phyloP scores from a whole-genome alignment of 2,113 vertebrate species.

The Nothobranchius furzeri region DNA sequence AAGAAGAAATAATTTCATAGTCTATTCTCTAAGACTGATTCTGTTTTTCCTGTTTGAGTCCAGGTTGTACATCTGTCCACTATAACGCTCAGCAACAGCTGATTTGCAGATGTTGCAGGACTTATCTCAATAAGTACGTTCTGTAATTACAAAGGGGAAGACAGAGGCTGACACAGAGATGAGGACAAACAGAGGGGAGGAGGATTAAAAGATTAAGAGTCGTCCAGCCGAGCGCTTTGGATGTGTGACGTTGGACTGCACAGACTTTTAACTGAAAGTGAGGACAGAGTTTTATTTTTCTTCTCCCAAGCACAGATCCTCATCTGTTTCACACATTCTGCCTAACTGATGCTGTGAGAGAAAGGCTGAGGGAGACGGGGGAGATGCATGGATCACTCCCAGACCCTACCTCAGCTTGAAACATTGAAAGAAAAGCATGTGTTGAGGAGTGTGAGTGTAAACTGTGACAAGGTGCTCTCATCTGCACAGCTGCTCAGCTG shows the following conservation, averaged over 20 bases:
- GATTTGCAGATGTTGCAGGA: slow-evolving; percentile 68
- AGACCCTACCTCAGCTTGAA: slow-evolving; percentile 52
- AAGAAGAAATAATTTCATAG: too few relatives aligned
- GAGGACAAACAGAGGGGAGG: slow-evolving; percentile 21
- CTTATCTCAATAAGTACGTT: slow-evolving; percentile 75
- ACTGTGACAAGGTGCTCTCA: slow-evolving; percentile 66
- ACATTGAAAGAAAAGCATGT: slow-evolving; percentile 53
- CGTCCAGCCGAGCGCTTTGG: slow-evolving; percentile 64
- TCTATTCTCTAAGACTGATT: neutral
- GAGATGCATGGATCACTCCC: slow-evolving; percentile 33
- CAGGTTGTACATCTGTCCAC: slow-evolving; percentile 48
- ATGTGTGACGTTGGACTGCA: slow-evolving; percentile 56
- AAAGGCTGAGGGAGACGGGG: slow-evolving; percentile 10
- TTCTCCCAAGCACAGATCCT: slow-evolving; percentile 17
- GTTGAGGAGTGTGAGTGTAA: slow-evolving; percentile 46
- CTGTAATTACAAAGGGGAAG: slow-evolving; percentile 69
- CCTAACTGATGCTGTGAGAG: slow-evolving; percentile 25
- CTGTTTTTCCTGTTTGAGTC: slow-evolving; percentile 28
- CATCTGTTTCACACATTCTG: slow-evolving; percentile 53
- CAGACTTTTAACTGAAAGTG: slow-evolving; percentile 46
- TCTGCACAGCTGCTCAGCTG: slow-evolving; percentile 54
- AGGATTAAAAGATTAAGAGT: slow-evolving; percentile 80
- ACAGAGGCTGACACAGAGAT: slow-evolving; percentile 50
- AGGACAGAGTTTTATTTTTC: slow-evolving; percentile 2
- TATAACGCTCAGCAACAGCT: slow-evolving; percentile 36